Conservation (phyloP, 2,113 vertebrate species). For the Calidris pygmaea region DNA sequence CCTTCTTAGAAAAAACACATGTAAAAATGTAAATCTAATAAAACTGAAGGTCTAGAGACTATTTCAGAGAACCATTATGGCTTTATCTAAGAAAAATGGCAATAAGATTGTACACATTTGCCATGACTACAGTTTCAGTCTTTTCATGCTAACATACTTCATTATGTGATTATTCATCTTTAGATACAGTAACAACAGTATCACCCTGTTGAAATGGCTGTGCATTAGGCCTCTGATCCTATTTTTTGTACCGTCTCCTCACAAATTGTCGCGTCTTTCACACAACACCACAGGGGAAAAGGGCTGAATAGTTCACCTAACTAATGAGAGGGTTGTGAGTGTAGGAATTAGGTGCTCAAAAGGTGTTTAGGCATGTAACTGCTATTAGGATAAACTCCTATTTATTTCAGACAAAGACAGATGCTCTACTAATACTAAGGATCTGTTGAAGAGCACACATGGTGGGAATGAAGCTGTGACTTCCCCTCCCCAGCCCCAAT, state of each 20-base stretch:
- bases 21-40: not conserved
- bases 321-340: not conserved
- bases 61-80: not conserved
- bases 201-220: not conserved
- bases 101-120: not conserved
- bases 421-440: not conserved
- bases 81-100: not conserved
- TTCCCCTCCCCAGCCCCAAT: not conserved
- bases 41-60: not conserved
- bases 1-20: not conserved
- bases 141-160: not conserved
- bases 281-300: not conserved
- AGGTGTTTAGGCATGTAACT: not conserved
- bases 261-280: not conserved
- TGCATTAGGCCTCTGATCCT: not conserved
- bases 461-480: not conserved
- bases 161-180: not conserved
- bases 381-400: not conserved
- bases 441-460: not conserved
- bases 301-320: not conserved
- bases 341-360: not conserved
- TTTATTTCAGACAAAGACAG: not conserved
- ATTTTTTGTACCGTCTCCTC: not conserved
- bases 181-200: not conserved
- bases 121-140: not conserved